phyloP scores from a whole-genome alignment of 2,888 invertebrate genomes.

The Kryphioiulus occultus region DNA sequence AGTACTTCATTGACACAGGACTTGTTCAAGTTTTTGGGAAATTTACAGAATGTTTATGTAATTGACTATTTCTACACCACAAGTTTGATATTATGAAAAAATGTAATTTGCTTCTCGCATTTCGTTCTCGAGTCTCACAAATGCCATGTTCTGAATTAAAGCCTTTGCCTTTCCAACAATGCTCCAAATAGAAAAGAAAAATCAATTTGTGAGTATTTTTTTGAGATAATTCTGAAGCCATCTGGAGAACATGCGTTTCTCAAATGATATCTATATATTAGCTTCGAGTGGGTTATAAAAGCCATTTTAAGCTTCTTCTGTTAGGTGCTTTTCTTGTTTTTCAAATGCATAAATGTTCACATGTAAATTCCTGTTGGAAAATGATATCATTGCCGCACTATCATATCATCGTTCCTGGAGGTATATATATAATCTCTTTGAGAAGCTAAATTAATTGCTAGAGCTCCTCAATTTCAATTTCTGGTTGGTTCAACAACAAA shows the following conservation, averaged over 20 bases:
- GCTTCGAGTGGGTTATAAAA: background rate
- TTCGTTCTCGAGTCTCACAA: too few species aligned
- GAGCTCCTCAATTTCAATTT: constrained; percentile 19
- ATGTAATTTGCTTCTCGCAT: too few species aligned
- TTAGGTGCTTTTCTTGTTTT: background rate
- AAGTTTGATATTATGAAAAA: too few species aligned
- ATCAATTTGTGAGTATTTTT: background rate
- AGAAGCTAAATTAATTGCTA: constrained; percentile 17
- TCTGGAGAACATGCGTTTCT: background rate
- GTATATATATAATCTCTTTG: constrained; percentile 31
- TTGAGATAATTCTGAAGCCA: constrained; percentile 12
- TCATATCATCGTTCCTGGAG: constrained; percentile 1
- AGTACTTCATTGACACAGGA: too few species aligned
- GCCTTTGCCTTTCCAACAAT: background rate
- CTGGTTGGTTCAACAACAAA: constrained; percentile 39
- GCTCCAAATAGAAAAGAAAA: background rate
- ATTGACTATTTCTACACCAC: too few species aligned
- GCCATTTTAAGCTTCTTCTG: background rate
- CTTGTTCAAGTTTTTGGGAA: too few species aligned
- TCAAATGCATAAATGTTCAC: background rate
- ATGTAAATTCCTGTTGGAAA: background rate
- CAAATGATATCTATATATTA: background rate
- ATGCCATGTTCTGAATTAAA: too few species aligned
- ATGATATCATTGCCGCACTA: background rate
- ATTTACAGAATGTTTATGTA: too few species aligned